Conservation (phyloP, 2,888 invertebrate species). For the Caenorhabditis zanzibari region DNA sequence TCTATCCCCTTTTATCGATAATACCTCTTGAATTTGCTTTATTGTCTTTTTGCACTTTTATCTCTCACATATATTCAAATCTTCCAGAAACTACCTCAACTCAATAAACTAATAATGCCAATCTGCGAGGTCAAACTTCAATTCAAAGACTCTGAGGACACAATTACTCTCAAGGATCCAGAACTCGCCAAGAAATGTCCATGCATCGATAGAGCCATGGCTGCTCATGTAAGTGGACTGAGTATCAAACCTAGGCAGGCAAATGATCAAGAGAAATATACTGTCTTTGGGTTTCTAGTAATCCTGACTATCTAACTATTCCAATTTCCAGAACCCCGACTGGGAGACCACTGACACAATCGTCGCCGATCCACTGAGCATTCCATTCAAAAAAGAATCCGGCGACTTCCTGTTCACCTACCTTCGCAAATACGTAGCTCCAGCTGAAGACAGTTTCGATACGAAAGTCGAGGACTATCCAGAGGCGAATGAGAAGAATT, state of each 20-base stretch:
- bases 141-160: neutral
- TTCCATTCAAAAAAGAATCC: neutral
- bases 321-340: conserved; percentile 15
- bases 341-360: neutral
- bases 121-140: neutral
- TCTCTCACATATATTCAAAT: too few species aligned
- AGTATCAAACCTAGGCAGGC: too few species aligned
- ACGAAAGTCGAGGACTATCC: conserved; percentile 1
- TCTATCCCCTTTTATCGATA: too few species aligned
- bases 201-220: neutral
- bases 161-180: neutral
- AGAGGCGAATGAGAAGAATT: neutral
- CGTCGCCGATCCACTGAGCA: neutral
- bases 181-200: neutral
- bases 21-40: too few species aligned
- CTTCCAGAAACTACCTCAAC: too few species aligned
- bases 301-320: neutral
- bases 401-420: conserved; percentile 14
- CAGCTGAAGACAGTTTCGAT: neutral
- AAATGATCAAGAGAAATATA: too few species aligned
- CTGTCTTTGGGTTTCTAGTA: too few species aligned
- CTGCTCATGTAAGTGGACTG: neutral
- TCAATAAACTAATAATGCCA: neutral
- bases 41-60: too few species aligned
- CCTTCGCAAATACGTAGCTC: neutral